Conservation (phyloP, 2,888 invertebrate genomes). For the Agapetus fuscipes region DNA sequence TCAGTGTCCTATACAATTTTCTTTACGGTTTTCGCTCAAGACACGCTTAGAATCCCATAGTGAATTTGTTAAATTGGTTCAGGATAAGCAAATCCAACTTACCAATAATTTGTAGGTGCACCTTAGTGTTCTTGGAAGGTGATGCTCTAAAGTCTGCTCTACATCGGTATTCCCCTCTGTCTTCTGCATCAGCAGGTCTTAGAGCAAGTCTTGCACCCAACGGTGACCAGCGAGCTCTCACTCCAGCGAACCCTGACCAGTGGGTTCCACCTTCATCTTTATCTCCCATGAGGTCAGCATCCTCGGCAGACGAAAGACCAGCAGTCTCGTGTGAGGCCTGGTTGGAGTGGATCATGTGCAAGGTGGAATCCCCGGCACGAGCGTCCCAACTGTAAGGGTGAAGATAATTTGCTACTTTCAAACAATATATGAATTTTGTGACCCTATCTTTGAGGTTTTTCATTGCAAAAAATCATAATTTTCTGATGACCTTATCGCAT, state of each 20-base stretch:
- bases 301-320: constrained; percentile 19
- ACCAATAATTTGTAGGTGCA: constrained; percentile 68
- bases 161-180: constrained; percentile 71
- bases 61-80: no score
- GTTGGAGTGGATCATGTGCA: constrained; percentile 9
- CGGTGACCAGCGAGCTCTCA: constrained; percentile 16
- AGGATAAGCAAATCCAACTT: constrained; percentile 33
- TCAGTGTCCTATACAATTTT: no score
- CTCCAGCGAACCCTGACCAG: constrained; percentile 16
- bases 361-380: constrained; percentile 24
- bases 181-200: constrained; percentile 57
- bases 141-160: constrained; percentile 72
- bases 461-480: no score
- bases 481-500: no score
- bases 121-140: constrained; percentile 66
- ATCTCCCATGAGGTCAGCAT: constrained; percentile 13
- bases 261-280: constrained; percentile 29
- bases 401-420: no score
- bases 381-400: constrained; percentile 20
- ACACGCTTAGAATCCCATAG: no score
- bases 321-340: neutral
- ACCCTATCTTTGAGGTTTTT: no score
- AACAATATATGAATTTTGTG: no score
- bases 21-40: no score
- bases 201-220: constrained; percentile 52